Evolutionary conservation across 2,888 invertebrate genomes (phyloP).

Genomic region (Uropetala carovei): DNA sequence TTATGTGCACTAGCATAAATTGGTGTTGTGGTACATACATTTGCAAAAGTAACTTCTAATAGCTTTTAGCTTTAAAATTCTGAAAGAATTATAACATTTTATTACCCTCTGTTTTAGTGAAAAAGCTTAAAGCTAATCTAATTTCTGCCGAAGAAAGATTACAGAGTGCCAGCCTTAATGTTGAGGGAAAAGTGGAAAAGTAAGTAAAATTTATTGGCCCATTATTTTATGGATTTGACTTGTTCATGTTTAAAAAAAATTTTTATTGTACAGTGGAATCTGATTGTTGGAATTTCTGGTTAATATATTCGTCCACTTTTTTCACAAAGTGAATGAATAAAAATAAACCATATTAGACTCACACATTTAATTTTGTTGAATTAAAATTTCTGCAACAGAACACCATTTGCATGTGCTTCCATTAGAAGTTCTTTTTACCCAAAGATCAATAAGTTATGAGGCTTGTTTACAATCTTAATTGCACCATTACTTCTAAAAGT

Average conservation of each 20-base stretch:
- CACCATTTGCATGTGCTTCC: too few relatives aligned
- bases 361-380: neutral
- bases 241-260: too few relatives aligned
- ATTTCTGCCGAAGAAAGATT: slow-evolving; percentile 84
- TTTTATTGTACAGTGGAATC: too few relatives aligned
- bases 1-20: neutral
- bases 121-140: slow-evolving; percentile 84
- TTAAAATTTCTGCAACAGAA: neutral
- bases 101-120: slow-evolving; percentile 78
- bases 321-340: neutral
- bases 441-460: too few relatives aligned
- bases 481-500: too few relatives aligned
- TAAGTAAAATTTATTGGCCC: slow-evolving; percentile 71
- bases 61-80: neutral
- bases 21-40: too few relatives aligned
- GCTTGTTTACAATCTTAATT: too few relatives aligned
- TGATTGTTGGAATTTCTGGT: neutral
- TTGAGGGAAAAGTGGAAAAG: slow-evolving; percentile 90
- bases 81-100: slow-evolving; percentile 60
- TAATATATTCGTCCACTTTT: neutral
- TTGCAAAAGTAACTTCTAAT: neutral
- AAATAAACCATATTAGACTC: neutral
- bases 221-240: neutral
- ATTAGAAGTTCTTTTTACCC: too few relatives aligned
- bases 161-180: slow-evolving; percentile 81